Evolutionary conservation across 1,140 invertebrate genomes (phyloP), one percentile per base, ranked within the genome.

Genomic region (Drosophila santomea): DNA sequence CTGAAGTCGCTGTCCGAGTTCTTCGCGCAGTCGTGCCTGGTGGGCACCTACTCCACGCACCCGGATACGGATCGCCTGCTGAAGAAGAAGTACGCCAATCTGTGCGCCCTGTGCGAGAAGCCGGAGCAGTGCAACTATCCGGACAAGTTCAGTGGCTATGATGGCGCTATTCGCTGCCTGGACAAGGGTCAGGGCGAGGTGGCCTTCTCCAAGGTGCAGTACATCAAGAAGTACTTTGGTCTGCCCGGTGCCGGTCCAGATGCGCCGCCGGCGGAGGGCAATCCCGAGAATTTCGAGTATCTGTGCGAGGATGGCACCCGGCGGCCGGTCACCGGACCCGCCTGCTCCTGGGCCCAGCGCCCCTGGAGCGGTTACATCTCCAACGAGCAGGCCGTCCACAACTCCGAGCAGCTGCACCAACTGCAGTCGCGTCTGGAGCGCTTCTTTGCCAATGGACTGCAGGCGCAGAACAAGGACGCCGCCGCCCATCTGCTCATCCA

Each of bases 131-230:
- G 96, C 85, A 95, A 97, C 85, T 97, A 97, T 66, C 96, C 96
- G 5, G 97, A 98, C 84, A 94, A 94, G 43, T 97, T 94, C 90
- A 96, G 96, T 41, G 97, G 97, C 1, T 97, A 97, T 85, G 95
- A 97, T 48, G 97, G 97, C 0, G 96, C 97, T 4, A 93, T 98
- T 17, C 93, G 95, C 14, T 98, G 97, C 92, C 85, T 98, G 43
- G 94, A 95, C 8, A 95, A 96, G 61, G 95, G 96, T 43, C 94
- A 94, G 2, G 97, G 97, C 2, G 94, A 98, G 62, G 94, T 98
- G 1, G 97, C 97, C 3, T 98, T 97, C 93, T 96, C 97, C 2
- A 97, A 97, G 91, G 95, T 97, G 60, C 95, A 96, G 64, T 97
- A 94, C 59, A 95, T 97, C 1, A 94, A 95, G 64, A 95, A 95